Base-by-base conservation (phyloP, 2,888 invertebrate genomes). In the Heliothis peltigera region DNA sequence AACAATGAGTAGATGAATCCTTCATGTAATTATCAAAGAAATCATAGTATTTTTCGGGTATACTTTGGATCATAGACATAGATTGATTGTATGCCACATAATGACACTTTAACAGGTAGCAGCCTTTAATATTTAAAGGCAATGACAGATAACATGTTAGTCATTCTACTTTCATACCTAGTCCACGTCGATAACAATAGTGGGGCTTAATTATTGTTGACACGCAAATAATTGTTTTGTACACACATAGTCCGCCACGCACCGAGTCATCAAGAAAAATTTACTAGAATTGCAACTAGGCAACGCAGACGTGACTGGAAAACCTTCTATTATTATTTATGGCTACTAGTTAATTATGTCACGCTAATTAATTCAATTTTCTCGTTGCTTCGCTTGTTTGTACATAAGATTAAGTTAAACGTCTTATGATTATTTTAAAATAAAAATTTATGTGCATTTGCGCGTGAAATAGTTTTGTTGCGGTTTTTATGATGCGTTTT, bases 361-460 rank as follows among this genome's bases (percentile, higher is more conserved):
- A 57, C 75, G 63, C 51, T 80, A 78, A 80, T 78, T 80, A 62
- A 75, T 63, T 57, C 48, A 55, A 6, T 62, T 57, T 63, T 49
- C 62, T 65, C 17, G 53, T 56, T 67, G 49, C 39, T 60, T 56
- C 62, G 47, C 46, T 60, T 48, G 32, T 64, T 51, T 15, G 32
- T 43, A 72, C 66, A 22, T 49, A 43, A 22, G 47, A 67, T 53
- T 48, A 46, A 54, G 65, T 65, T 53, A 28, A 17, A 46, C 28
- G 21, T 22, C 32, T 28, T 8, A 22, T 64, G 43, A 10, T 39
- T 39, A 15, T n/a, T 39, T 35, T 15, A 10, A 8, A 28, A 28
- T 28, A 15, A 35, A 35, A 35, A 39, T 15, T n/a, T n/a, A 39
- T 5, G 25, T 55, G n/a, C 21, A 35, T 4, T 22, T 51, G 5